Evolutionary conservation across 53 echinoderm and acorn worm genomes (phyloP).

Genomic region (Stichopus horrens): DNA sequence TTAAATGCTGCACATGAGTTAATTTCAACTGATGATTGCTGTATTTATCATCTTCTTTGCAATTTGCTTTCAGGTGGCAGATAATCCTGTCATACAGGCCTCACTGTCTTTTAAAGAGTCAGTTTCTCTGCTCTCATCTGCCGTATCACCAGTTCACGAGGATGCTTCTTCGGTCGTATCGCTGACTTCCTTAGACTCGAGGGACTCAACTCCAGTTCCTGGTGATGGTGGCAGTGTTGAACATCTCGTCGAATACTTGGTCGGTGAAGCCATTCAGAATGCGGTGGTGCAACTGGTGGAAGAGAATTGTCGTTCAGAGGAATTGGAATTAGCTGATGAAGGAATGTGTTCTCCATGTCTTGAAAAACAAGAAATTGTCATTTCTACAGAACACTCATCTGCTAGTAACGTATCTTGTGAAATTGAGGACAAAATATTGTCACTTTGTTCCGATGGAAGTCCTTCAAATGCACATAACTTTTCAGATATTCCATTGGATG

Average conservation of each 20-base stretch:
- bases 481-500: neutral
- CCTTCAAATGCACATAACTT: neutral
- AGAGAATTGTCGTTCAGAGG: neutral
- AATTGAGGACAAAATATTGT: neutral
- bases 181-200: constrained; percentile 17
- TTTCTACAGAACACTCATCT: neutral
- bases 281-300: neutral
- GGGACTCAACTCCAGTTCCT: neutral
- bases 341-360: too few species aligned
- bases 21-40: too few species aligned
- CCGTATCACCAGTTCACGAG: constrained; percentile 11
- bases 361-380: neutral
- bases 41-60: too few species aligned
- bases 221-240: neutral
- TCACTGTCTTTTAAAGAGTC: neutral
- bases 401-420: neutral
- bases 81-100: neutral
- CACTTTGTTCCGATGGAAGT: neutral
- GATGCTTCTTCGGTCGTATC: constrained; percentile 7
- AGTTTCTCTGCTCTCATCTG: neutral
- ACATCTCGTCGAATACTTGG: neutral
- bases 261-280: neutral
- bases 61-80: neutral
- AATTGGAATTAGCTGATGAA: neutral
- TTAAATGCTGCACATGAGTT: too few species aligned